Evolutionary conservation across 2,797 vertebrate species (phyloP).

Genomic region (Sarcophilus harrisii): DNA sequence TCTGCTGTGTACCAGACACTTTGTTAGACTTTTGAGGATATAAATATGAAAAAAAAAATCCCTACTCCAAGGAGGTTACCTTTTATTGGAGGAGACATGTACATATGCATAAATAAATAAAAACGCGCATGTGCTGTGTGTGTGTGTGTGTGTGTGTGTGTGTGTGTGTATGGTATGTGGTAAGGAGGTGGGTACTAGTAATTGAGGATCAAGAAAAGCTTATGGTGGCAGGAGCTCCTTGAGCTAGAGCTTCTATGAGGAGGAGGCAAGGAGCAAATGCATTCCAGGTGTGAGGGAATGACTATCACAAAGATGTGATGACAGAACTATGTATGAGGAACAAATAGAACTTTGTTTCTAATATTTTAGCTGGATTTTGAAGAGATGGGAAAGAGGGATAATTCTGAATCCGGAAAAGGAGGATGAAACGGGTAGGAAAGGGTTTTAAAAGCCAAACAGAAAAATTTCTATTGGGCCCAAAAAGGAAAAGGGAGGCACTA

Average conservation of each 20-base stretch:
- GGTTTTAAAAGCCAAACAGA: background rate
- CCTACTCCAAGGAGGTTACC: background rate
- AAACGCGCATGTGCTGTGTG: background rate
- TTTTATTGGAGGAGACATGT: background rate
- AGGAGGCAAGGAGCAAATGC: background rate
- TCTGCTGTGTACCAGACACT: background rate
- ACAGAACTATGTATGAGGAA: background rate
- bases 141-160: too few relatives aligned
- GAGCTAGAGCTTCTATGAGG: background rate
- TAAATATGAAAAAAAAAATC: background rate
- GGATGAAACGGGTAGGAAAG: background rate
- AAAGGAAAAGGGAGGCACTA: background rate
- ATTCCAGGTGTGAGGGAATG: background rate
- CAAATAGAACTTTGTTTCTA: background rate
- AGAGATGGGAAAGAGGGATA: background rate
- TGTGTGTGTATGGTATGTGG: background rate
- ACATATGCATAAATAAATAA: background rate
- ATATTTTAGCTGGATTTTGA: background rate
- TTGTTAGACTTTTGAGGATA: background rate
- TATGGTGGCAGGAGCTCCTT: background rate
- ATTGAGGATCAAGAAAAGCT: background rate
- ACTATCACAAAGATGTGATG: background rate
- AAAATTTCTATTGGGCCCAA: background rate
- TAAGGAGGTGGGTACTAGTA: background rate
- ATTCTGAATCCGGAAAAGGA: background rate